These are phyloP conservation scores for Bombus picipes DNA, from an alignment of 1,140 invertebrate species.

Conservation along the genomic window DNA sequence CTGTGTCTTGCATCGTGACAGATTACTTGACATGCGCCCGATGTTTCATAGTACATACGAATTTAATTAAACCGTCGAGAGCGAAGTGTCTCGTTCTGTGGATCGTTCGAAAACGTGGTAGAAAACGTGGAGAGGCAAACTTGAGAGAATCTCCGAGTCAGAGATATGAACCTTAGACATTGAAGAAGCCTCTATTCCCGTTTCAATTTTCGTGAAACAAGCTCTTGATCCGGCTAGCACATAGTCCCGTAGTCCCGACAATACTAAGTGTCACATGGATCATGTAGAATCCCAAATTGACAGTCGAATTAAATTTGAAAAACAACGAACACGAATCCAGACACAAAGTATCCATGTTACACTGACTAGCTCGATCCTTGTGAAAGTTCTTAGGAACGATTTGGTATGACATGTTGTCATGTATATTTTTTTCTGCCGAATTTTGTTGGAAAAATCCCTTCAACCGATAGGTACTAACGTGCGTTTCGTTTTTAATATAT, in stretches of 20 bases:
- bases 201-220: conserved; percentile 35
- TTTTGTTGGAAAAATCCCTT: conserved; percentile 73
- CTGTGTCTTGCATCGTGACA: conserved; percentile 36
- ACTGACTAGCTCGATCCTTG: conserved; percentile 57
- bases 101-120: not conserved
- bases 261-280: conserved; percentile 65
- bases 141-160: not conserved
- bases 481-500: conserved; percentile 56
- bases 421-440: conserved; percentile 73
- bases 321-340: not conserved
- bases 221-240: conserved; percentile 64
- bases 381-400: conserved; percentile 75
- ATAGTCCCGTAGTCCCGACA: conserved; percentile 55
- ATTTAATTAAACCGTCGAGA: conserved; percentile 7
- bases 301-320: not conserved
- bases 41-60: not conserved
- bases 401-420: conserved; percentile 74
- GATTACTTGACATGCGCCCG: conserved; percentile 9
- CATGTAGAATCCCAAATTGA: not conserved
- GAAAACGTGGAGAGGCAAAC: not conserved
- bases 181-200: not conserved
- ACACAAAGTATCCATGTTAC: conserved; percentile 63
- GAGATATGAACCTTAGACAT: not conserved
- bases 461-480: conserved; percentile 71
- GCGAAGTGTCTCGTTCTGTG: not conserved